Base-by-base conservation (phyloP, 2,888 invertebrate species). In the Orchestes rusci region DNA sequence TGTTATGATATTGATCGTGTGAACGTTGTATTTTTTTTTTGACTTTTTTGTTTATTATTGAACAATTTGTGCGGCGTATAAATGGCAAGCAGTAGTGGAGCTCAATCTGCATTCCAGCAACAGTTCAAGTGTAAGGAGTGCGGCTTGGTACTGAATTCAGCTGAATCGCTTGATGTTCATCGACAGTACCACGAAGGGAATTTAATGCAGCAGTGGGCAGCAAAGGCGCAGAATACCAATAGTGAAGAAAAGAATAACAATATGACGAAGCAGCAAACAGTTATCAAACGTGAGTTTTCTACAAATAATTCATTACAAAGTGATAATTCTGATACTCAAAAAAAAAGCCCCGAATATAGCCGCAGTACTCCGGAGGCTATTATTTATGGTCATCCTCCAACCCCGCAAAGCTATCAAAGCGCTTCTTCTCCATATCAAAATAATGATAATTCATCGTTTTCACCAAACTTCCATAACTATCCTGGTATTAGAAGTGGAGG, bases 161-260 rank as follows among this genome's bases (percentile, higher is more conserved):
- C 77, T 47, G 82, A 82, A 60, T 85, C 84, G 48, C 73, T 87
- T 55, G 82, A 85, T 60, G 85, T 86, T 53, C 87, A 87, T 69
- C 71, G 84, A 59, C 80, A 82, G 62, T 87, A 86, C 67, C 61
- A 55, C 84, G 82, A 84, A 66, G 84, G 85, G 62, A 83, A 83
- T 62, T 71, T 84, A 57, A 71, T 83, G 61, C 79, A 76, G 53
- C 82, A 82, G 69, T 85, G 85, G 85, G 79, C 78, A 39, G 76
- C 73, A 34, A 79, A 73, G 57, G 74, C 60, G 2, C 54, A 58
- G n/a, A 43, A 60, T 16, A 56, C 62, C 30, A 51, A 56, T 64
- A 77, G 40, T 60, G 74, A 76, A 53, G 77, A 79, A 52, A 82
- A 81, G 62, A 82, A 83, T 68, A 82, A 82, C 69, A 74, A 71